A percentile compares a stretch with the other conserved stretches of the same genome.
These are phyloP conservation scores for Macroteleia sp. DNA, from an alignment of 2,888 invertebrate genomes.

Conservation along the genomic window DNA sequence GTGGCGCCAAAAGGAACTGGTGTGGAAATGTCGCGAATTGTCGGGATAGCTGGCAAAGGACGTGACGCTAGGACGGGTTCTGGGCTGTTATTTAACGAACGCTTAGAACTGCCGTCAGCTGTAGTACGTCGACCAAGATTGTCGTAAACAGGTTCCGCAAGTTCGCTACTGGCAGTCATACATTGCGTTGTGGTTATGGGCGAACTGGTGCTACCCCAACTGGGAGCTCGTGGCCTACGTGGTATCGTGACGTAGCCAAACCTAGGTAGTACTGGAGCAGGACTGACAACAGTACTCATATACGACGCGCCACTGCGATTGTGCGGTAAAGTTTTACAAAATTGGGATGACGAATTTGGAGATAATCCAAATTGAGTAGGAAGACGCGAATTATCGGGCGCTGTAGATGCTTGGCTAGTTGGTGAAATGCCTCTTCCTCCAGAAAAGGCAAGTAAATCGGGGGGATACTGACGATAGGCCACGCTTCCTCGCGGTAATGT, in stretches of 20 bases:
- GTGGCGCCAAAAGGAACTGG: slow-evolving; percentile 65
- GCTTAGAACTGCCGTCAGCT: slow-evolving; percentile 92
- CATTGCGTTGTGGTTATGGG: slow-evolving; percentile 82
- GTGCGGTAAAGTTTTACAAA: slow-evolving; percentile 91
- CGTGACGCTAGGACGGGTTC: slow-evolving; percentile 85
- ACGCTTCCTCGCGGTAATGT: slow-evolving; percentile 86
- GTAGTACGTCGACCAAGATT: slow-evolving; percentile 93
- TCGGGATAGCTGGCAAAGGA: slow-evolving; percentile 88
- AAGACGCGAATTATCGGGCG: slow-evolving; percentile 88
- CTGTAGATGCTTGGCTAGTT: slow-evolving; percentile 91
- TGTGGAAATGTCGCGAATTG: slow-evolving; percentile 10
- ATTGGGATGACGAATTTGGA: slow-evolving; percentile 85
- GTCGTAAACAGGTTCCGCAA: slow-evolving; percentile 92
- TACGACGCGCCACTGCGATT: slow-evolving; percentile 84
- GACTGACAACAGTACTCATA: slow-evolving; percentile 81
- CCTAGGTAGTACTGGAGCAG: slow-evolving; percentile 88
- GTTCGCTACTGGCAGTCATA: slow-evolving; percentile 84
- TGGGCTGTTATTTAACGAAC: slow-evolving; percentile 90
- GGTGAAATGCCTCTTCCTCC: slow-evolving; percentile 85
- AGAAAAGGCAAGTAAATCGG: slow-evolving; percentile 92
- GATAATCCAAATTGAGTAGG: slow-evolving; percentile 82
- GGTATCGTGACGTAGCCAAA: slow-evolving; percentile 95
- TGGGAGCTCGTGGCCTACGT: slow-evolving; percentile 91
- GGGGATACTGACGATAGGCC: slow-evolving; percentile 88
- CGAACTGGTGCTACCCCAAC: slow-evolving; percentile 90